Conservation (phyloP, 2,888 invertebrate genomes). For the Yponomeuta malinellus region DNA sequence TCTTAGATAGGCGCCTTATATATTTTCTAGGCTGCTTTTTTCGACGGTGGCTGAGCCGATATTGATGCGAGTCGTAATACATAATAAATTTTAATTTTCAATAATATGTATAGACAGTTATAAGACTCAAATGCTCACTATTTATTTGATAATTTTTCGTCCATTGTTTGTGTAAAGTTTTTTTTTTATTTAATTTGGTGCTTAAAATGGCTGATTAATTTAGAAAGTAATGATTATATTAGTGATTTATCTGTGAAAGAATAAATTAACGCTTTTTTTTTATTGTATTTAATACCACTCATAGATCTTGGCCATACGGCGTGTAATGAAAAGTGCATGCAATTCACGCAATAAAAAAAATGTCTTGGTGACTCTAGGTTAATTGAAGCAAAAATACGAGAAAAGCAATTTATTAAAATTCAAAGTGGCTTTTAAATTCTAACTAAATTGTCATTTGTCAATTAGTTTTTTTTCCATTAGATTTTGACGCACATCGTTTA, state of each 20-base stretch:
- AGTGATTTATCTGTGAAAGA: neutral
- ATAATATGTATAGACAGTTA: conserved; percentile 3
- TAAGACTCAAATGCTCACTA: conserved; percentile 5
- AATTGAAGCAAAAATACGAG: neutral
- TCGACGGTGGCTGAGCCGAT: no score
- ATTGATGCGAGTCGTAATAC: neutral
- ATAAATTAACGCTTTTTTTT: neutral
- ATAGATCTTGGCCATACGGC: neutral
- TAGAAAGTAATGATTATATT: neutral
- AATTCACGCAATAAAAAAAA: neutral
- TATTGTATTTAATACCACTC: neutral
- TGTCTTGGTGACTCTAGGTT: neutral
- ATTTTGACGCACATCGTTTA: neutral
- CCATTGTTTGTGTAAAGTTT: neutral
- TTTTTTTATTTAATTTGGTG: neutral
- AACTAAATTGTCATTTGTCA: neutral
- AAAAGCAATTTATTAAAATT: neutral
- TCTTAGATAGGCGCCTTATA: conserved; percentile 8
- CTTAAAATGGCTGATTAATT: conserved; percentile 6
- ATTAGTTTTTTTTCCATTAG: neutral
- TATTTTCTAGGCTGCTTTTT: neutral
- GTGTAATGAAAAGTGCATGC: neutral
- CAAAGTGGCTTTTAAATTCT: neutral
- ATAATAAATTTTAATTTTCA: neutral
- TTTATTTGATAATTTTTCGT: neutral